Evolutionary conservation across 2,888 invertebrate species (phyloP).

Genomic region (Malacosoma neustria): DNA sequence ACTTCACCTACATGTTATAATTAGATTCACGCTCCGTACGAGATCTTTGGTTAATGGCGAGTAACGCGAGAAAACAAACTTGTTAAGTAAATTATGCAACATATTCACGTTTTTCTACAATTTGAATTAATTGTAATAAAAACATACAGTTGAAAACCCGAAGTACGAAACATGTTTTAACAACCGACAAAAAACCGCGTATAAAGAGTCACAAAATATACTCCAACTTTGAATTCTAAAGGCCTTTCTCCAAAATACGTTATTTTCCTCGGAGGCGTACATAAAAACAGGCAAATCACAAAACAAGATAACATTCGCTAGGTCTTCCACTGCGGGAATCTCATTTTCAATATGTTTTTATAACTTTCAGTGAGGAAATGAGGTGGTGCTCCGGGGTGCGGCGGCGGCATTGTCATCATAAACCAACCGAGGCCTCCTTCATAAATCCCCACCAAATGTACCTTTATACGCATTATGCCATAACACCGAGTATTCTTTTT

Average conservation of each 20-base stretch:
- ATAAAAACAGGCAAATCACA: conserved; percentile 69
- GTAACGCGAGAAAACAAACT: conserved; percentile 35
- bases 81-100: conserved; percentile 43
- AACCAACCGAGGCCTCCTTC: conserved; percentile 65
- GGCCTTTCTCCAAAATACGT: conserved; percentile 46
- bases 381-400: conserved; percentile 61
- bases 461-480: conserved; percentile 70
- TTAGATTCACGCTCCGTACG: conserved; percentile 24
- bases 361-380: conserved; percentile 73
- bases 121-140: conserved; percentile 37
- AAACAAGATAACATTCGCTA: conserved; percentile 70
- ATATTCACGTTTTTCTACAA: conserved; percentile 32
- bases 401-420: conserved; percentile 67
- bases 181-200: conserved; percentile 7
- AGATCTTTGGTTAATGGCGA: conserved; percentile 32
- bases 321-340: conserved; percentile 62
- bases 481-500: conserved; percentile 51
- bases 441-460: conserved; percentile 69
- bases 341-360: conserved; percentile 76
- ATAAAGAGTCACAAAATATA: conserved; percentile 15
- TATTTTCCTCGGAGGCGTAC: conserved; percentile 44
- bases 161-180: conserved; percentile 4
- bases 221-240: conserved; percentile 26
- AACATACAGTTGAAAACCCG: conserved; percentile 1
- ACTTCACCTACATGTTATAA: conserved; percentile 22